Base-by-base conservation (phyloP, 1,140 invertebrate genomes). In the Drosophila navojoa region DNA sequence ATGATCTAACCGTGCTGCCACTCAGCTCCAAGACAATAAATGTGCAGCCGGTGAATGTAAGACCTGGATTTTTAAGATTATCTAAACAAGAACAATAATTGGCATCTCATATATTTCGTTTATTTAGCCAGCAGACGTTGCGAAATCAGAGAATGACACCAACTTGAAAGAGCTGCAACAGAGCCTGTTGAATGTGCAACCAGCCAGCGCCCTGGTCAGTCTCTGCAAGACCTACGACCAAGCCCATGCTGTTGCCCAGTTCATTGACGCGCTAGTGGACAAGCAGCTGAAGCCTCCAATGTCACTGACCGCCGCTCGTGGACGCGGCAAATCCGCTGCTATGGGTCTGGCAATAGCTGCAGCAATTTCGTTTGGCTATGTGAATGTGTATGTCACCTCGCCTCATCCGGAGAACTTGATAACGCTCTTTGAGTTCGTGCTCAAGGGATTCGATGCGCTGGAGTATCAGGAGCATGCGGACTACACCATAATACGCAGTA, bases 401-500 rank as follows among this genome's bases (percentile, higher is more conserved):
- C 99, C 99, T 1, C 97, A 97, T 92, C 98, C 98, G 3, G 99
- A 99, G 92, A 99, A 99, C 94, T 95, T 99, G 89, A 98, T 97
- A 70, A 99, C 98, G 0, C 93, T 99, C 1, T 99, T 99, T 93
- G 97, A 99, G 91, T 99, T 99, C 93, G 94, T 99, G 15, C 95
- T 99, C 40, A 99, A 99, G 94, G 96, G 99, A 1, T 97, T 99
- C 90, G 98, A 99, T 93, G 97, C 96, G 0, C 93, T 99, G 49
- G 95, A 97, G 68, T 99, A 99, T 93, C 96, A 99, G 93, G 98
- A 99, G 93, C 98, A 99, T 91, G 94, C 97, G 9, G 98, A 99
- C 92, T 99, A 99, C 93, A 97, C 97, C 70, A 95, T 99, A 25
- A 95, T 99, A n/a, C 96, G 98, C 86, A 99, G 98, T 0, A 98